Evolutionary conservation across 2,888 invertebrate species (phyloP).

Genomic region (Cryptocephalus moraei): DNA sequence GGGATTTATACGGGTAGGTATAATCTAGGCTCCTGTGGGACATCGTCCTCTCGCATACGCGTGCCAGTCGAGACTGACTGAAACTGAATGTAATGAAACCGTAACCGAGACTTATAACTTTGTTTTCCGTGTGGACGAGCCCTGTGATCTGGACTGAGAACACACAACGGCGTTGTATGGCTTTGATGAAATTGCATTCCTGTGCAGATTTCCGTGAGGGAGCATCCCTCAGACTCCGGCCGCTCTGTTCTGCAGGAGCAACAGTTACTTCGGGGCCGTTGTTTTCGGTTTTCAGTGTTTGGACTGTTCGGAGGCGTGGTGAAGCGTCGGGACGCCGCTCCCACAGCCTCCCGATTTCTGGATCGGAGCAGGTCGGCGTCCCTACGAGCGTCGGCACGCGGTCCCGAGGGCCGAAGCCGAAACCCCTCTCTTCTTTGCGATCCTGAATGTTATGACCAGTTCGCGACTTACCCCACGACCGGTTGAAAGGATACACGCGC

Average conservation of each 20-base stretch:
- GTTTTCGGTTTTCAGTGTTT: conserved; percentile 22
- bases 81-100: conserved; percentile 32
- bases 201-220: conserved; percentile 41
- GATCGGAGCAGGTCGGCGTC: conserved; percentile 25
- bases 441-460: conserved; percentile 19
- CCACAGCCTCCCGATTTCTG: conserved; percentile 30
- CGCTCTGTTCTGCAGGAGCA: conserved; percentile 33
- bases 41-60: conserved; percentile 10
- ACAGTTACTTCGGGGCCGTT: conserved; percentile 33
- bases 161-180: conserved; percentile 31
- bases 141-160: conserved; percentile 37
- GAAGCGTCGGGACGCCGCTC: conserved; percentile 28
- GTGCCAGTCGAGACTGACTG: conserved; percentile 21
- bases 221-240: conserved; percentile 26
- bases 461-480: conserved; percentile 1
- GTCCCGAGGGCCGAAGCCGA: conserved; percentile 9
- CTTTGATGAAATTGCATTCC: conserved; percentile 42
- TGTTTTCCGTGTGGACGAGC: conserved; percentile 39
- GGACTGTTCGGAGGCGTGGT: conserved; percentile 36
- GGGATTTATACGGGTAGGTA: conserved; percentile 5
- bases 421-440: conserved; percentile 3
- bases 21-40: conserved; percentile 8
- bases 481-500: background rate
- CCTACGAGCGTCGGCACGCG: conserved; percentile 22
- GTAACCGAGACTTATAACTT: conserved; percentile 40